A percentile compares a stretch with the other conserved stretches of the same genome.
phyloP scores from a whole-genome alignment of 2,888 invertebrate genomes.

The Nephrocerus scutellatus region DNA sequence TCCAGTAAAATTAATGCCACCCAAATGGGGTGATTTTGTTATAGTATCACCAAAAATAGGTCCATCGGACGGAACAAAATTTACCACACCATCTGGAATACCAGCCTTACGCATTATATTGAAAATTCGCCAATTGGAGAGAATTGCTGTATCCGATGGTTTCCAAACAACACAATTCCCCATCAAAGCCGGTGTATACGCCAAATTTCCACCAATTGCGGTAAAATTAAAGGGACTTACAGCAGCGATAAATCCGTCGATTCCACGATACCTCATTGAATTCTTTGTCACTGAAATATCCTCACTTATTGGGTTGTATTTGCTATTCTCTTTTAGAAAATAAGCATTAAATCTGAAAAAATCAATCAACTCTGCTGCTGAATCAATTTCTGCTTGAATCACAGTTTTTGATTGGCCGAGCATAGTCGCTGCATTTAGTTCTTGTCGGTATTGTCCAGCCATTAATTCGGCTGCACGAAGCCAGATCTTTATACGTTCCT shows the following conservation, averaged over 20 bases:
- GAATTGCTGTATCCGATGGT: constrained; percentile 90
- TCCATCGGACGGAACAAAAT: constrained; percentile 91
- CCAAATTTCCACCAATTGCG: constrained; percentile 94
- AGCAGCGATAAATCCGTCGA: constrained; percentile 95
- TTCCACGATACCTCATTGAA: constrained; percentile 73
- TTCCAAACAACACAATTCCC: constrained; percentile 96
- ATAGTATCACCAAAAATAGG: constrained; percentile 84
- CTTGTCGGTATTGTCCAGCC: constrained; percentile 75
- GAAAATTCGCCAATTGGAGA: constrained; percentile 90
- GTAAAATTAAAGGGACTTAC: constrained; percentile 98
- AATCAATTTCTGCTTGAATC: constrained; percentile 93
- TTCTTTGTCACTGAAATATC: constrained; percentile 65
- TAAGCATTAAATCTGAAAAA: constrained; percentile 78
- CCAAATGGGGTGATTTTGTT: constrained; percentile 70
- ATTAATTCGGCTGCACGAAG: constrained; percentile 81
- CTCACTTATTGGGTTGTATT: constrained; percentile 84
- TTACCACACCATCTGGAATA: constrained; percentile 89
- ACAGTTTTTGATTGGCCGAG: constrained; percentile 90
- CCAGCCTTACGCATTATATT: constrained; percentile 92
- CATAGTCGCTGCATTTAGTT: constrained; percentile 91
- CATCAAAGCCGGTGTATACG: constrained; percentile 79
- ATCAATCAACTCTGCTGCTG: constrained; percentile 89
- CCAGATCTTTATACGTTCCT: constrained; percentile 74
- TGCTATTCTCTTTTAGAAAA: constrained; percentile 71
- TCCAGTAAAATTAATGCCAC: constrained; percentile 96